These are phyloP conservation scores for Calcarius lapponicus DNA, from an alignment of 2,797 vertebrate genomes.

Conservation along the genomic window DNA sequence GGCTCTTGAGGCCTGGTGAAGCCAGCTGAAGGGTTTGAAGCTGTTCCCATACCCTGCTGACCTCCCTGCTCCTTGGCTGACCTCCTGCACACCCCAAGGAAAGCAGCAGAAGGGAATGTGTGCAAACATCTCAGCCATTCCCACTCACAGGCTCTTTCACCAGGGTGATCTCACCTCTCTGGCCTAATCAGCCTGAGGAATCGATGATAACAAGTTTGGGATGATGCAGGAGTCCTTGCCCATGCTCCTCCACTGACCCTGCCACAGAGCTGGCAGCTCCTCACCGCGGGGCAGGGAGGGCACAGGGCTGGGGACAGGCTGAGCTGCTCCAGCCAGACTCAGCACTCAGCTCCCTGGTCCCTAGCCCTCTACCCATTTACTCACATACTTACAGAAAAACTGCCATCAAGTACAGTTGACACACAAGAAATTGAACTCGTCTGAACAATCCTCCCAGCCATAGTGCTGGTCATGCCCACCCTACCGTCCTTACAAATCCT, in stretches of 20 bases:
- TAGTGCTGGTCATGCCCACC: too few species aligned
- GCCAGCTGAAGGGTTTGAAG: background rate
- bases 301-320: fast-evolving
- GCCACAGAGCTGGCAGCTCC: background rate
- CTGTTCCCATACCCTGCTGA: background rate
- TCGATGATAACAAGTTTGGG: background rate
- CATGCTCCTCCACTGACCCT: background rate
- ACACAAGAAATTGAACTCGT: too few species aligned
- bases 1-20: background rate
- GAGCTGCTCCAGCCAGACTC: background rate
- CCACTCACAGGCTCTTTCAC: background rate
- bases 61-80: background rate
- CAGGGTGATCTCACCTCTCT: background rate
- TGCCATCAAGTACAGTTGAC: too few species aligned
- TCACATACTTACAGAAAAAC: too few species aligned
- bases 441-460: too few species aligned
- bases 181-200: background rate
- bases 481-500: too few species aligned
- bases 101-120: background rate
- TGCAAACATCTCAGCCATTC: background rate
- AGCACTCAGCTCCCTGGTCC: background rate
- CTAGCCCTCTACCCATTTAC: too few species aligned
- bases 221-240: background rate
- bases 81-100: fast-evolving
- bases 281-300: background rate